A percentile compares a stretch with the other conserved stretches of the same genome.
Conservation (phyloP, 1,140 invertebrate species). For the Berghia stephanieae region DNA sequence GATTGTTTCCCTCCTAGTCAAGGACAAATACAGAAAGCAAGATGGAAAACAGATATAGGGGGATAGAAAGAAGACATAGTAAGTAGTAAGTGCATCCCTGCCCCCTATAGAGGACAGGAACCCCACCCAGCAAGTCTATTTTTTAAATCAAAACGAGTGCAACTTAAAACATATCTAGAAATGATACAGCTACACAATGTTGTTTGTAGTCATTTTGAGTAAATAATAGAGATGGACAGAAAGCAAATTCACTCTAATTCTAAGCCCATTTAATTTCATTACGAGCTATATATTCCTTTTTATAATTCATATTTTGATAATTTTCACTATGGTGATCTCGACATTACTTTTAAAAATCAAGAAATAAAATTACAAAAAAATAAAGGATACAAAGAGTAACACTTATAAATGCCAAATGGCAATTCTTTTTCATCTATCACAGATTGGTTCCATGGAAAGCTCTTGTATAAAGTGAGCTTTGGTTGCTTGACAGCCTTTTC, state of each 20-base stretch:
- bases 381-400: constrained; percentile 31
- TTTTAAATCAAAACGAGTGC: no score
- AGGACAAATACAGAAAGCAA: no score
- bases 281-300: background rate
- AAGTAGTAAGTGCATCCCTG: no score
- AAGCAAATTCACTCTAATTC: background rate
- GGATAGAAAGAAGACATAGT: no score
- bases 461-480: background rate
- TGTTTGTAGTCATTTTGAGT: background rate
- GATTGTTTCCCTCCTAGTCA: no score
- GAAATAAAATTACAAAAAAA: background rate
- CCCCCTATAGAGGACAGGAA: no score
- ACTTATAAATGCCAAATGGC: constrained; percentile 1
- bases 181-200: no score
- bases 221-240: background rate
- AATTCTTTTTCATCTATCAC: background rate
- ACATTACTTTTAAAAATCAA: background rate
- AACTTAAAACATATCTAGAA: no score
- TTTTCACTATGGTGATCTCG: no score
- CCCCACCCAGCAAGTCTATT: no score
- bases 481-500: background rate
- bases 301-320: background rate
- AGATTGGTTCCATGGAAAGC: constrained; percentile 12
- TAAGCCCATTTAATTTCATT: background rate
- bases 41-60: no score